Base-by-base conservation (phyloP, 2,113 vertebrate species). In the Ptychochromis oligacanthus region DNA sequence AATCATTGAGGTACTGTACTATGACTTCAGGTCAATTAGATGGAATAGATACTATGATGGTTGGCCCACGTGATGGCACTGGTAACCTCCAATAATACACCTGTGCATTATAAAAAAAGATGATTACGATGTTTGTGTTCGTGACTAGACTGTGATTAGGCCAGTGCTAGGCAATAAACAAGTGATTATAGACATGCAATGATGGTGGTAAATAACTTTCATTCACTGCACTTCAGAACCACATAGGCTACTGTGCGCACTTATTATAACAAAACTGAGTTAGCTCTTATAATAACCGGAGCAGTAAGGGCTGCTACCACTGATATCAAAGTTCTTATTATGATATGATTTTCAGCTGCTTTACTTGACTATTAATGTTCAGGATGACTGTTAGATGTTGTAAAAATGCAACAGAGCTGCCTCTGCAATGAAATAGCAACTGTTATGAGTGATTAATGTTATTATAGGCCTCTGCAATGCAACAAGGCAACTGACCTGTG, bases 401-500 rank as follows among this genome's bases (percentile, higher is more conserved):
- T 67, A 9, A 31, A 31, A 9, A 54, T 52, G 43, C 17, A 52
- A 52, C 10, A 0, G 65, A 28, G 65, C 17, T 13, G 6, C 52
- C 26, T 49, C 24, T 70, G 43, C 46, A 70, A 20, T 72, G 65
- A 52, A 26, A 52, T 4, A n/a, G 0, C 26, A 31, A 18, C 17
- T 72, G 49, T 17, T 49, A 14, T 3, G 65, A 52, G 24, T 52
- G 43, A 52, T 52, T 20, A 52, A 49, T 52, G 24, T 70, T 28
- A 24, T 49, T 70, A 72, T 52, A 52, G 3, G 65, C 43, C 65
- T 20, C 49, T 70, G 43, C 20, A 20, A 5, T 49, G 43, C 17
- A 2, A 3, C 65, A 52, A 13, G 43, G 65, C 1, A 72, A 0
- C 0, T 20, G 31, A 20, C 20, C 8, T 24, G 3, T 13, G 65